Evolutionary conservation across 2,888 invertebrate species (phyloP), one percentile per base, ranked within the genome.

Genomic region (Arrhopalites spinosus): DNA sequence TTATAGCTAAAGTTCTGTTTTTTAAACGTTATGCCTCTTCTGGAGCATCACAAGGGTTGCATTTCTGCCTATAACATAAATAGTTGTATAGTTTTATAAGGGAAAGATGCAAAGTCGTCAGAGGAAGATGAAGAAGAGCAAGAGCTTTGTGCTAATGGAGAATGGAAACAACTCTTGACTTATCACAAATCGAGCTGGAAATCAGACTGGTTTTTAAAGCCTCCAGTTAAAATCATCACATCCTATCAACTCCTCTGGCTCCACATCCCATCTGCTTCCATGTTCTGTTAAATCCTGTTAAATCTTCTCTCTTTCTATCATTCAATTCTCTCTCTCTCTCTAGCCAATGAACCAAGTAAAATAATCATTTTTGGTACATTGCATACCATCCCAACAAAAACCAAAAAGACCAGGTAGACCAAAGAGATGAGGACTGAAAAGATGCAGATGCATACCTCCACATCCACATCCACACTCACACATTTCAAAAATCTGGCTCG

Each of bases 161-260:
- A 30, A 66, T 43, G 43, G 66, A 66, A 66, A 43, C 66, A 66
- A 66, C 66, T 59, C 59, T 56, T 72, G 72, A 72, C 72, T 72
- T 72, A 72, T 72, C 63, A 63, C 47, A 72, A 29, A 72, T 72
- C 72, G 63, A 72, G 63, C 72, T 72, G 72, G 68, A 68, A 74
- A 74, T 74, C 68, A 68, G 75, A 79, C 78, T 79, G 79, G 79
- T 79, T 79, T 79, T 78, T 76, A 73, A 76, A 78, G 78, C 79
- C 79, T 79, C 77, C 76, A 79, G 79, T 74, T 70, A 77, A 74
- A 74, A 74, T 74, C 74, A 74, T 74, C 74, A 67, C 74, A 74
- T 68, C 67, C 68, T 30, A 74, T 68, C 67, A 68, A 66, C 66
- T 63, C 36, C 17, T 63, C 30, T 70, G 47, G n/a, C 72, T 72